Evolutionary conservation across 2,888 invertebrate species (phyloP), one percentile per base, ranked within the genome.

Genomic region (Meganola albula): DNA sequence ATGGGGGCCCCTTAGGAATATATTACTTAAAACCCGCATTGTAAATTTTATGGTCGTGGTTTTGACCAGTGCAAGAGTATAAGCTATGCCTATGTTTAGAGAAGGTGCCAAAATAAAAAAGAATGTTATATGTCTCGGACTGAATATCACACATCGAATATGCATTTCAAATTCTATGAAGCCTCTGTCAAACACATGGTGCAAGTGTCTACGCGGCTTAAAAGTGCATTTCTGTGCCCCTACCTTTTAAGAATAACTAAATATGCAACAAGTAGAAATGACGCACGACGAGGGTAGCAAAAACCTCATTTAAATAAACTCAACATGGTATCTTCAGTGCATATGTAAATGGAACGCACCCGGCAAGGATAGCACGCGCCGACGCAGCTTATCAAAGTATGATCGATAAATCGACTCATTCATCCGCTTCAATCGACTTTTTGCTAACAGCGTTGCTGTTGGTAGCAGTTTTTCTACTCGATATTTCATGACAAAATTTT

Each of bases 291-390:
- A 25, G 40, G 48, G 50, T 53, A 58, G 63, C 58, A 69, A 68
- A 67, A 69, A 72, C 39, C 54, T 66, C 48, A 73, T 74, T 75
- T 73, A 55, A 71, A 74, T 75, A 66, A 46, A 41, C 53, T 44
- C 46, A 53, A 50, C 56, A 66, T 37, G 36, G 44, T 31, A 54
- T 65, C 62, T 57, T 60, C 52, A 58, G 57, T 66, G 73, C 72
- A 71, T 71, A 63, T 52, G 57, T 70, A 69, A 70, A 5, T 70
- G 31, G 40, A 45, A 59, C 48, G 55, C 61, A 62, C 48, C 52
- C 51, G 47, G 42, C 41, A 40, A 29, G 44, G 24, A 47, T 40
- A 56, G 56, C 60, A 63, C 60, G 63, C 49, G 62, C 52, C 43
- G 16, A 24, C 37, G 38, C 53, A 38, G 31, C 37, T 44, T 48